Conservation (phyloP, 2,888 invertebrate genomes). For the Pterostichus madidus region DNA sequence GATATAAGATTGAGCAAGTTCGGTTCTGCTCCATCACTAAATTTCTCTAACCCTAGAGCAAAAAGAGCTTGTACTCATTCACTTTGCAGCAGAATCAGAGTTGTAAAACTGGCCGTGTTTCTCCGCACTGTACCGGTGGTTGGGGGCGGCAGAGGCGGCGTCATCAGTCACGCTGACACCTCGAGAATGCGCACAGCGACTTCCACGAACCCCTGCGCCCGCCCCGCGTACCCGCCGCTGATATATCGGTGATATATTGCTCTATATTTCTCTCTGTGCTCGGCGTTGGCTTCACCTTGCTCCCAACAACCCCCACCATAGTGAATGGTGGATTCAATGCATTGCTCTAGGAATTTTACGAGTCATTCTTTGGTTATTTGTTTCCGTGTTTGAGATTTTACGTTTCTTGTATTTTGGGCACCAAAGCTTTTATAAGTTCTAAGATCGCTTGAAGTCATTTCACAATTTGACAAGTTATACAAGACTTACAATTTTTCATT, state of each 20-base stretch:
- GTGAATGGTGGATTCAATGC: conserved; percentile 12
- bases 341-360: conserved; percentile 51
- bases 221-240: conserved; percentile 8
- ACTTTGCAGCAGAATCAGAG: conserved; percentile 13
- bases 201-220: conserved; percentile 72
- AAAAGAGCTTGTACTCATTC: conserved; percentile 24
- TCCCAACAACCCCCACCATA: neutral
- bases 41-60: neutral
- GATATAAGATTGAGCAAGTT: neutral
- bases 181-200: conserved; percentile 75
- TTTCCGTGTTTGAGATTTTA: conserved; percentile 48
- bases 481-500: neutral
- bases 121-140: neutral
- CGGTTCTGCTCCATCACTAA: neutral
- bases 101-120: conserved; percentile 37
- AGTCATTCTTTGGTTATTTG: conserved; percentile 65
- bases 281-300: conserved; percentile 23
- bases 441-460: neutral
- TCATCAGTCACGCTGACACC: conserved; percentile 76
- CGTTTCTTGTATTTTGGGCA: neutral
- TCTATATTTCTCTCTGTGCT: conserved; percentile 56
- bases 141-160: conserved; percentile 55
- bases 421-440: neutral
- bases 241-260: conserved; percentile 65
- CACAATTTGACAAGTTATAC: neutral